Evolutionary conservation across 2,888 invertebrate genomes (phyloP).

Genomic region (Chrysolina oricalcia): DNA sequence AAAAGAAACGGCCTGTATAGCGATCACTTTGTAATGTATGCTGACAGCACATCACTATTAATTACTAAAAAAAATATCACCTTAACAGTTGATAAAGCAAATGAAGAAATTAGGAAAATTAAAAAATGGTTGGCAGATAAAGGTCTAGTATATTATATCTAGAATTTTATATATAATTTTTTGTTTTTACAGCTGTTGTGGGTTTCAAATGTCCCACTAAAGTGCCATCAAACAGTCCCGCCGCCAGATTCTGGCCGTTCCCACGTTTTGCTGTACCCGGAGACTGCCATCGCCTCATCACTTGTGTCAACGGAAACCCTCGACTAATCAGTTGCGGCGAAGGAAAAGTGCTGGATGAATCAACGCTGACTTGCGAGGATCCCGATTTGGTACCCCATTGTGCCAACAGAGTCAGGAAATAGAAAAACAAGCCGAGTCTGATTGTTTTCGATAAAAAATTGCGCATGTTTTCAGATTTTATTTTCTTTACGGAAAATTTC

Average conservation of each 20-base stretch:
- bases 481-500: background rate
- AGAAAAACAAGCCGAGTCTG: slow-evolving; percentile 32
- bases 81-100: too few relatives aligned
- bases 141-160: too few relatives aligned
- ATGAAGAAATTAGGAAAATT: too few relatives aligned
- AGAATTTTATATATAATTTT: slow-evolving; percentile 50
- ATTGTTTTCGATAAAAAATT: background rate
- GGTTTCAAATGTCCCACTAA: slow-evolving; percentile 94
- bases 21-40: too few relatives aligned
- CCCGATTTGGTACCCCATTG: slow-evolving; percentile 75
- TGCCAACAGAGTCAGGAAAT: slow-evolving; percentile 65
- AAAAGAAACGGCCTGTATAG: too few relatives aligned
- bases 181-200: slow-evolving; percentile 79
- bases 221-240: slow-evolving; percentile 84
- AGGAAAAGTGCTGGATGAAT: slow-evolving; percentile 89
- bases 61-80: too few relatives aligned
- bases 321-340: slow-evolving; percentile 91
- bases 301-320: slow-evolving; percentile 92
- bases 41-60: too few relatives aligned
- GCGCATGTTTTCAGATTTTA: background rate
- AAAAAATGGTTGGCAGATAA: too few relatives aligned
- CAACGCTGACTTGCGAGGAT: slow-evolving; percentile 88
- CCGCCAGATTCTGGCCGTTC: slow-evolving; percentile 94
- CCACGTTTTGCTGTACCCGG: slow-evolving; percentile 92
- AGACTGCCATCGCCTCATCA: slow-evolving; percentile 90